These are phyloP conservation scores for Nomia melanderi DNA, from an alignment of 1,140 invertebrate genomes.

Conservation along the genomic window DNA sequence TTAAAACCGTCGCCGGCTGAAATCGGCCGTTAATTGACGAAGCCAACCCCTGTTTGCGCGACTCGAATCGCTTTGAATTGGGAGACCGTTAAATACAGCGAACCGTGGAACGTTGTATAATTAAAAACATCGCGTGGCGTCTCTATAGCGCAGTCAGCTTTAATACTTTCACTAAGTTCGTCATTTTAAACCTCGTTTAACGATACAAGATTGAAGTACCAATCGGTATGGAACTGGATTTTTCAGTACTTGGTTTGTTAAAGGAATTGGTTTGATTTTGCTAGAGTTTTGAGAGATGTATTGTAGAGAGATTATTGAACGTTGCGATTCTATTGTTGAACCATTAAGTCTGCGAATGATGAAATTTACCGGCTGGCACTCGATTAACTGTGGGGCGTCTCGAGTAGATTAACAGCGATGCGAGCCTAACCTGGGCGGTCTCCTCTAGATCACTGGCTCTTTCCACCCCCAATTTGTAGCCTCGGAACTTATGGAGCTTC, in stretches of 20 bases:
- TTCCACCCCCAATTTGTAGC: slow-evolving; percentile 24
- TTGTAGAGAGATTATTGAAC: no score
- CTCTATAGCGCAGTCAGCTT: no score
- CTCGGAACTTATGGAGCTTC: slow-evolving; percentile 1
- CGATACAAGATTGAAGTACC: no score
- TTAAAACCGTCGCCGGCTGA: slow-evolving; percentile 19
- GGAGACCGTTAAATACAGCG: no score
- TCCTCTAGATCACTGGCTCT: slow-evolving; percentile 12
- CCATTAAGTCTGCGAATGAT: slow-evolving; percentile 35
- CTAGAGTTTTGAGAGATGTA: no score
- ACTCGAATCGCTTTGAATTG: slow-evolving; percentile 6
- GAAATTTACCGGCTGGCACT: slow-evolving; percentile 65
- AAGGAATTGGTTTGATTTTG: no score
- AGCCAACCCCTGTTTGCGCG: not conserved
- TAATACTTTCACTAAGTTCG: no score
- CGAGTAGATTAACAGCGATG: slow-evolving; percentile 52
- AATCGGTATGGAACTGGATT: no score
- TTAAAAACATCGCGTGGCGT: not conserved
- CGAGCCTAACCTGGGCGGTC: slow-evolving; percentile 8
- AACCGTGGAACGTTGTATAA: not conserved
- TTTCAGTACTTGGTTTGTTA: no score
- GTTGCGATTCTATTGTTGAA: not conserved
- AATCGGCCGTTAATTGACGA: slow-evolving; percentile 26
- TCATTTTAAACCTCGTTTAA: no score
- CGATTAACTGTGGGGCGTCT: slow-evolving; percentile 53